phyloP scores from a whole-genome alignment of 2,888 invertebrate genomes.

The Eilema depressum region DNA sequence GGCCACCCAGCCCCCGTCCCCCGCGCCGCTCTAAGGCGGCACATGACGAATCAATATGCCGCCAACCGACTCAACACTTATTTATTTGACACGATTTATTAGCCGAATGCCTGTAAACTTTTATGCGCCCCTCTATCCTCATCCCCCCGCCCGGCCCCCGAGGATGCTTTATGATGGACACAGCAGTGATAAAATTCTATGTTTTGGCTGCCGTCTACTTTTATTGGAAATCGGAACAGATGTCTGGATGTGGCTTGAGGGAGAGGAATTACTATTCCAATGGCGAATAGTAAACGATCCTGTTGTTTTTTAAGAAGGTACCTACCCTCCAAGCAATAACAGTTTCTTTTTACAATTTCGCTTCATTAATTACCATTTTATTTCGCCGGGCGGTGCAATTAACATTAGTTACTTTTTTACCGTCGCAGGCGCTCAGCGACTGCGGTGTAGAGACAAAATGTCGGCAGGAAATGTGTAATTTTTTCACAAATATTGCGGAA shows the following conservation, averaged over 20 bases:
- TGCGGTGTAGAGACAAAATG: conserved; percentile 76
- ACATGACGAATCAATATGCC: conserved; percentile 88
- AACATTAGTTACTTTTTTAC: conserved; percentile 77
- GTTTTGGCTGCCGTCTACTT: conserved; percentile 75
- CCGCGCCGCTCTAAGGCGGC: conserved; percentile 81
- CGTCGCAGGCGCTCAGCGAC: conserved; percentile 64
- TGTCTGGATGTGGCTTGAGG: conserved; percentile 64
- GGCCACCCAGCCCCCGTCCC: conserved; percentile 80
- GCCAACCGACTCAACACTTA: conserved; percentile 87
- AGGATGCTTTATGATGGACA: conserved; percentile 83
- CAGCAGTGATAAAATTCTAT: conserved; percentile 81
- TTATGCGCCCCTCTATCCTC: conserved; percentile 77
- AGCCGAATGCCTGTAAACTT: conserved; percentile 86
- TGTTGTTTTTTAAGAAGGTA: conserved; percentile 53
- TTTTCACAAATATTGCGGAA: conserved; percentile 86
- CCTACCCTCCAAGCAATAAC: conserved; percentile 60
- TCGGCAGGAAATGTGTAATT: conserved; percentile 83
- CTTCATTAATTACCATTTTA: conserved; percentile 80
- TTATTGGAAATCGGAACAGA: conserved; percentile 80
- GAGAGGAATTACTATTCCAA: conserved; percentile 49
- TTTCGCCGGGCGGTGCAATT: conserved; percentile 75
- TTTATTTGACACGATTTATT: conserved; percentile 87
- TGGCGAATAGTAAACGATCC: conserved; percentile 41
- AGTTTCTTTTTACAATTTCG: conserved; percentile 71
- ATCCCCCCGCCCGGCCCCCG: conserved; percentile 59